Conservation (phyloP, 35 echinoderm and acorn worm genomes). For the Anneissia japonica region DNA sequence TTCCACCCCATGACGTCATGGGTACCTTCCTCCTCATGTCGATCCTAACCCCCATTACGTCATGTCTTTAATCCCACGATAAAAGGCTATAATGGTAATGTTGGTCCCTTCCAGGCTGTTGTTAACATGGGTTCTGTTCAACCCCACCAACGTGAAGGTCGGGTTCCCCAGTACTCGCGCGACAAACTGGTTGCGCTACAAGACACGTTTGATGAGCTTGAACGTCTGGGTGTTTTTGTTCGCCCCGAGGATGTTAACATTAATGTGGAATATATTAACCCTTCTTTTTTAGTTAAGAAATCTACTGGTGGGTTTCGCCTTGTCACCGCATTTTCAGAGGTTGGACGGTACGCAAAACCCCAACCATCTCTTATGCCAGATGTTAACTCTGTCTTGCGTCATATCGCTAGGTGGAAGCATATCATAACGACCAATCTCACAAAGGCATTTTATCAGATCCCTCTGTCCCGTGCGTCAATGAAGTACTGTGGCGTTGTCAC, state of each 20-base stretch:
- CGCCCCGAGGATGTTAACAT: constrained; percentile 35
- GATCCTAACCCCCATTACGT: no score
- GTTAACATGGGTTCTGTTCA: constrained; percentile 51
- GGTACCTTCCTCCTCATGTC: no score
- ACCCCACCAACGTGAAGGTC: constrained; percentile 34
- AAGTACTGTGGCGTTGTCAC: constrained; percentile 45
- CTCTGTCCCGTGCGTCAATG: constrained; percentile 28
- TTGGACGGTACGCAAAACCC: constrained; percentile 42
- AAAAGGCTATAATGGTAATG: constrained; percentile 36
- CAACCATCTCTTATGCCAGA: constrained; percentile 31
- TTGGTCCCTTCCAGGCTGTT: constrained; percentile 23
- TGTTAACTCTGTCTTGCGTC: background rate
- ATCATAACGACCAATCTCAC: constrained; percentile 49
- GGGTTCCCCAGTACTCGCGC: constrained; percentile 23
- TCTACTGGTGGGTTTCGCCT: constrained; percentile 25
- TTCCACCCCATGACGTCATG: constrained; percentile 23
- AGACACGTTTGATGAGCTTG: constrained; percentile 48
- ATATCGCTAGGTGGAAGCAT: constrained; percentile 33
- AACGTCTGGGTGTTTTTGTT: constrained; percentile 36
- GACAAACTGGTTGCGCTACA: constrained; percentile 41
- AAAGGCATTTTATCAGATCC: constrained; percentile 57
- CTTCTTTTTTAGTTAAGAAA: constrained; percentile 30
- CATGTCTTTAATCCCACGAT: constrained; percentile 24
- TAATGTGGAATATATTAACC: constrained; percentile 47
- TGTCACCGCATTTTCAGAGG: constrained; percentile 60